Base-by-base conservation (phyloP, 1,140 invertebrate genomes). In the Drosophila malerkotliana region DNA sequence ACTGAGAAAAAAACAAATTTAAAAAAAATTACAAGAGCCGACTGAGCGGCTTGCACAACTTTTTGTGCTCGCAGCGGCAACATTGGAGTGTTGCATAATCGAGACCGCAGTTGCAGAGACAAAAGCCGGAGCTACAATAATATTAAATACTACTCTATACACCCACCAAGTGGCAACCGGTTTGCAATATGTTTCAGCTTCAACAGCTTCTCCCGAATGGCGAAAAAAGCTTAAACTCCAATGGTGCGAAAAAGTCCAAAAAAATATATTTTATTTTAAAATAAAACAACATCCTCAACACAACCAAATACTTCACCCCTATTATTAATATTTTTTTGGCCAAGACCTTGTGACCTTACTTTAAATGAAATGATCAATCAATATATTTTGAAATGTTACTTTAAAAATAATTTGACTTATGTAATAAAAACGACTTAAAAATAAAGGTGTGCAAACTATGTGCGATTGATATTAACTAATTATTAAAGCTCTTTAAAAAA, bases 11-110 rank as follows among this genome's bases (percentile, higher is more conserved):
- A 26, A 21, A 58, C 24, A 28, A 41, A 66, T 57, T 39, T 51
- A 30, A 72, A 32, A 30, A 72, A 60, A 72, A 26, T 28, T 41
- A n/a, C 63, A 61, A 66, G 55, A 78, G 54, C 53, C 53, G 57
- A 67, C 58, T 51, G 51, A 59, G 66, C 37, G 60, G 54, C 63
- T 81, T 81, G 77, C 68, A 79, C 78, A 77, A 85, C 63, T 80
- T 71, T 75, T 59, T 54, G 39, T 44, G 71, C 68, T 84, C 87
- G 68, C 77, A 80, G 80, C 77, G 77, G 74, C 66, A 51, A 78
- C 81, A 85, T 83, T 37, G 74, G 87, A 73, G 58, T 67, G 79
- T 85, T 85, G 83, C 81, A 85, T 85, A 85, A 85, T 78, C 81
- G 39, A 39, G 68, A 61, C 66, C 66, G 32, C 44, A 48, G 66